Conservation (phyloP, 2,888 invertebrate genomes). For the Arrhopalites spinosus region DNA sequence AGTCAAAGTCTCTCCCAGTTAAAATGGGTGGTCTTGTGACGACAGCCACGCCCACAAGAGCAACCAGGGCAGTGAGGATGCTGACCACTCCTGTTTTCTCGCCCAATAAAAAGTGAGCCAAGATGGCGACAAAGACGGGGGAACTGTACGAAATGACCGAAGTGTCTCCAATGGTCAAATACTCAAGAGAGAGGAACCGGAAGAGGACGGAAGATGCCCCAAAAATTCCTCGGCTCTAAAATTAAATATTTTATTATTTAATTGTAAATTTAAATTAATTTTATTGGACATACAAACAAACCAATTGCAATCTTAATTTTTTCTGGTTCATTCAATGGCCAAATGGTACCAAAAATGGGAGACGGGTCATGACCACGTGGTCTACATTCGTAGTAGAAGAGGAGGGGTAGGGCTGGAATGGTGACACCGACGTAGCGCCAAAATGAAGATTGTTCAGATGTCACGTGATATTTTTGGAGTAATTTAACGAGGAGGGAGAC, state of each 20-base stretch:
- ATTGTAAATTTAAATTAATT: background rate
- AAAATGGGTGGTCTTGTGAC: conserved; percentile 51
- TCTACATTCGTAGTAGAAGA: background rate
- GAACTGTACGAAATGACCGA: conserved; percentile 50
- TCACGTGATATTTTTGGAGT: background rate
- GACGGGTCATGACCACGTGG: background rate
- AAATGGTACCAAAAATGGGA: background rate
- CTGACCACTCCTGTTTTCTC: conserved; percentile 51
- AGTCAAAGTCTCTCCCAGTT: conserved; percentile 50
- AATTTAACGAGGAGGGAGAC: conserved; percentile 3
- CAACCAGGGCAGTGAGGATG: conserved; percentile 44
- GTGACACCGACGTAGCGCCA: background rate
- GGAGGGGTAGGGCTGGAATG: conserved; percentile 6
- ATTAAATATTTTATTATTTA: conserved; percentile 1
- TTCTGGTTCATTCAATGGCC: background rate
- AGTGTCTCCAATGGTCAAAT: conserved; percentile 52
- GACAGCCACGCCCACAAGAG: conserved; percentile 19
- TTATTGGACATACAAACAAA: background rate
- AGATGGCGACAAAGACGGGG: conserved; percentile 50
- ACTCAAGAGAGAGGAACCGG: conserved; percentile 51
- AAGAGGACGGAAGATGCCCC: conserved; percentile 50
- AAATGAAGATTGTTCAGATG: background rate
- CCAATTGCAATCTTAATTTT: background rate
- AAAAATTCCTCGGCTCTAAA: conserved; percentile 52
- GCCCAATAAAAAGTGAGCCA: conserved; percentile 52